These are phyloP conservation scores for Ichneumoninae sp. DNA, from an alignment of 2,888 invertebrate species.

Conservation along the genomic window DNA sequence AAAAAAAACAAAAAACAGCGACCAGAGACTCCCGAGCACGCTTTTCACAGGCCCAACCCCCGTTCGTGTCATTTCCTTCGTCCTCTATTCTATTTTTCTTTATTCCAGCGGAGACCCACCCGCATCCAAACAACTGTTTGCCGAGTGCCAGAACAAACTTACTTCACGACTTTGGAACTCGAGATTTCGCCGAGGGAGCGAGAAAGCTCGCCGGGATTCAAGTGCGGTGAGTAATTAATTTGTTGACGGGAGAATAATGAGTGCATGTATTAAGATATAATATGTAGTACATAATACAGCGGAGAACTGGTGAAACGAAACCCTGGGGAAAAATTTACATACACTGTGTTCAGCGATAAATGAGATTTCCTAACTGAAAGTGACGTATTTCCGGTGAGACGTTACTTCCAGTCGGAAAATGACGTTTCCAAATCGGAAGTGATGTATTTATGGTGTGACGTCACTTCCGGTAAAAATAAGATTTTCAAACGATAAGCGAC, in stretches of 20 bases:
- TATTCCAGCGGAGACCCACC: not conserved
- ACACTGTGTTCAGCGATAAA: not conserved
- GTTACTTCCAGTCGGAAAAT: not conserved
- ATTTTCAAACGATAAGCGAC: no score
- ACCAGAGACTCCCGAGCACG: not conserved
- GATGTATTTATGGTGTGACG: no score
- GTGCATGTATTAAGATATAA: not conserved
- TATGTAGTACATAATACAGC: not conserved
- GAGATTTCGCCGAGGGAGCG: not conserved
- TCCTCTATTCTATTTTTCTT: constrained; percentile 30
- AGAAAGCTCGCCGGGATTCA: not conserved
- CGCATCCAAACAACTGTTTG: constrained; percentile 37
- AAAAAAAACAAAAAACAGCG: no score
- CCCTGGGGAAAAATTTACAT: not conserved
- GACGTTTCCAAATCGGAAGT: not conserved
- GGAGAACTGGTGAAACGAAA: not conserved
- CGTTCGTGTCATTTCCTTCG: not conserved
- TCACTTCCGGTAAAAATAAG: no score
- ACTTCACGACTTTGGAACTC: constrained; percentile 22
- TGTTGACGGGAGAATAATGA: not conserved
- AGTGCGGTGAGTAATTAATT: constrained; percentile 14
- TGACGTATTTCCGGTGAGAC: no score
- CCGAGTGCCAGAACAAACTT: constrained; percentile 27
- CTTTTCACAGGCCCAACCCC: constrained; percentile 22
- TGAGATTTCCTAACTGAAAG: not conserved